Evolutionary conservation across 2,888 invertebrate species (phyloP).

Genomic region (Ethmia dodecea): DNA sequence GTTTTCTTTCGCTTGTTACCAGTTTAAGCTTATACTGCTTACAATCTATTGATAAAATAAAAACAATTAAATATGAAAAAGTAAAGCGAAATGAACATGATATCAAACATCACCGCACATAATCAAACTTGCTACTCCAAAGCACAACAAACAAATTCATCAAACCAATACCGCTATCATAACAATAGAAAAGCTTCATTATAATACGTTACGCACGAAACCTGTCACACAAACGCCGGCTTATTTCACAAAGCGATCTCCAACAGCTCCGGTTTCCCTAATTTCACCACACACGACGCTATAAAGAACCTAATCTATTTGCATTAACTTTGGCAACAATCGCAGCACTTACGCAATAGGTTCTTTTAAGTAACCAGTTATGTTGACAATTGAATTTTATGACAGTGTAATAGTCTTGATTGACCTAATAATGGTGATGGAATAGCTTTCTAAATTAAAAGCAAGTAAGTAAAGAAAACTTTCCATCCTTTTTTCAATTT

Average conservation of each 20-base stretch:
- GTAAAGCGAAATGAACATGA: no score
- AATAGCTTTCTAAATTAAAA: no score
- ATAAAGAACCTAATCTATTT: constrained; percentile 23
- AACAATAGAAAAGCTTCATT: constrained; percentile 1
- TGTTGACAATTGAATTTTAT: constrained; percentile 4
- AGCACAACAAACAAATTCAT: no score
- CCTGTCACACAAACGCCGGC: constrained; percentile 19
- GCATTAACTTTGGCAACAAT: constrained; percentile 15
- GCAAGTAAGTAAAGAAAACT: no score
- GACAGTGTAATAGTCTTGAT: constrained; percentile 2
- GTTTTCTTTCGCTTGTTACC: no score
- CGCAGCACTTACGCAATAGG: constrained; percentile 8
- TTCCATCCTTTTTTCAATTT: no score
- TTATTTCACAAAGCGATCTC: constrained; percentile 19
- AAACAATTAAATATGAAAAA: no score
- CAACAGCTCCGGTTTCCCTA: constrained; percentile 19
- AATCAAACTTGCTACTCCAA: no score
- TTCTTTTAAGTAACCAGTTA: constrained; percentile 8
- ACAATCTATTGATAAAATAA: no score
- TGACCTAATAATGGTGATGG: no score
- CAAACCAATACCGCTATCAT: neutral
- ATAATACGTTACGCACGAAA: constrained; percentile 19
- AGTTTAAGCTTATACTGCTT: no score
- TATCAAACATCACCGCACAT: no score
- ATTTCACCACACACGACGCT: constrained; percentile 28